These are phyloP conservation scores for Antheraea pernyi DNA, from an alignment of 1,140 invertebrate genomes.

Conservation along the genomic window DNA sequence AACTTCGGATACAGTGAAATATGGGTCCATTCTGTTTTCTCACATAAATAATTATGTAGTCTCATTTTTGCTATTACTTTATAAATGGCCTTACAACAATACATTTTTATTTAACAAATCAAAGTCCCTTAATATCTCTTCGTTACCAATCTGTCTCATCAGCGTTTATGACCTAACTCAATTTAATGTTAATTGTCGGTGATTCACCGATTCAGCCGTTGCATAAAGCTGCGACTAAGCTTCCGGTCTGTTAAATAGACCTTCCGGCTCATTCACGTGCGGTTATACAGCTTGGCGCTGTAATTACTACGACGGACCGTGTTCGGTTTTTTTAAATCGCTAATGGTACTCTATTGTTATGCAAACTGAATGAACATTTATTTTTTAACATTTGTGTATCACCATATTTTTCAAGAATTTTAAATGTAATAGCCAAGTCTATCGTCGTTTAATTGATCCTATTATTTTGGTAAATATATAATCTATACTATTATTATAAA, in stretches of 20 bases:
- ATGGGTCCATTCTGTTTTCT: too few relatives aligned
- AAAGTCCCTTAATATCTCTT: neutral
- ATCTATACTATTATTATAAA: too few relatives aligned
- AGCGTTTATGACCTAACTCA: conserved; percentile 8
- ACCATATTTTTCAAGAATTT: neutral
- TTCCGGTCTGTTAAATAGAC: conserved; percentile 6
- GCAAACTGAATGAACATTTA: neutral
- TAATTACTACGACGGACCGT: conserved; percentile 17
- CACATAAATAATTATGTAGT: too few relatives aligned
- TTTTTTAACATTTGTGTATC: neutral
- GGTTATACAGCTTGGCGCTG: neutral
- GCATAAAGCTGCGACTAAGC: conserved; percentile 5
- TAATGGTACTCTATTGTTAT: conserved; percentile 20
- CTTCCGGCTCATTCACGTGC: conserved; percentile 7
- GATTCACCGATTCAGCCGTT: conserved; percentile 7
- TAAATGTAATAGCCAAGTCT: neutral
- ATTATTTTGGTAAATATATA: too few relatives aligned
- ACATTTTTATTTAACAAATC: neutral
- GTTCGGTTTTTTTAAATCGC: conserved; percentile 25
- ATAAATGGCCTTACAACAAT: too few relatives aligned
- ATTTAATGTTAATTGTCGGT: conserved; percentile 11
- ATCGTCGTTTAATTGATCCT: too few relatives aligned
- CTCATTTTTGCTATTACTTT: too few relatives aligned
- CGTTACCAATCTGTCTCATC: conserved; percentile 1
- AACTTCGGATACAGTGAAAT: too few relatives aligned